Percentiles rank a stretch among this genome's conserved stretches.
phyloP scores from a whole-genome alignment of 2,888 invertebrate species.

The Chalcis sispes region DNA sequence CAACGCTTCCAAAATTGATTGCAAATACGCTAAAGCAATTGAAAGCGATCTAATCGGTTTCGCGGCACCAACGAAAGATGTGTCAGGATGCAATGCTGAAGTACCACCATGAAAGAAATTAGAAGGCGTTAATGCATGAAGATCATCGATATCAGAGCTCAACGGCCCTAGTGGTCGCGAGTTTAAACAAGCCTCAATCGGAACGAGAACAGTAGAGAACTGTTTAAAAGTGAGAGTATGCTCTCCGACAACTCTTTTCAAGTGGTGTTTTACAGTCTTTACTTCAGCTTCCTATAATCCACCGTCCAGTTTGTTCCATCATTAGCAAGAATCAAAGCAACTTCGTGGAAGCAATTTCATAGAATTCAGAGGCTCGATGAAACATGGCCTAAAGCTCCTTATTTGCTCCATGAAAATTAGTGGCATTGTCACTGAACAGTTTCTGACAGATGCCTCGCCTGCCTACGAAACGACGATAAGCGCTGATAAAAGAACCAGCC shows the following conservation, averaged over 20 bases:
- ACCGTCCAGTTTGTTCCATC: conserved; percentile 32
- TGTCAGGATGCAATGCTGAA: too few relatives aligned
- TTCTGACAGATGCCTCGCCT: not conserved
- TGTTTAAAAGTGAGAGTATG: not conserved
- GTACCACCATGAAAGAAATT: too few relatives aligned
- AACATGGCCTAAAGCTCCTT: not conserved
- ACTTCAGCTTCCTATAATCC: conserved; percentile 28
- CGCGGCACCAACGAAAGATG: too few relatives aligned
- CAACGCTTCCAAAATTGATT: conserved; percentile 52
- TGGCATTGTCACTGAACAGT: not conserved
- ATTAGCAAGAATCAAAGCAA: conserved; percentile 20
- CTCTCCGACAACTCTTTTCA: conserved; percentile 1
- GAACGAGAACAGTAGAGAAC: not conserved
- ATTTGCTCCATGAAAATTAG: not conserved
- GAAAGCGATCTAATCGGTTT: conserved; percentile 40
- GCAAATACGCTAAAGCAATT: conserved; percentile 39
- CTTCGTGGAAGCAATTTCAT: too few relatives aligned
- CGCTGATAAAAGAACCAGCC: not conserved
- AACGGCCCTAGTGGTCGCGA: conserved; percentile 18
- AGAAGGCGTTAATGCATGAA: conserved; percentile 23
- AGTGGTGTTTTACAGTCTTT: conserved; percentile 17
- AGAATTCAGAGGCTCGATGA: too few relatives aligned
- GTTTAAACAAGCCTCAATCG: conserved; percentile 24
- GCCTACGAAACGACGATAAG: not conserved
- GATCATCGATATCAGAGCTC: conserved; percentile 17